Evolutionary conservation across 2,888 invertebrate genomes (phyloP), one percentile per base, ranked within the genome.

Genomic region (Ctena decussata): DNA sequence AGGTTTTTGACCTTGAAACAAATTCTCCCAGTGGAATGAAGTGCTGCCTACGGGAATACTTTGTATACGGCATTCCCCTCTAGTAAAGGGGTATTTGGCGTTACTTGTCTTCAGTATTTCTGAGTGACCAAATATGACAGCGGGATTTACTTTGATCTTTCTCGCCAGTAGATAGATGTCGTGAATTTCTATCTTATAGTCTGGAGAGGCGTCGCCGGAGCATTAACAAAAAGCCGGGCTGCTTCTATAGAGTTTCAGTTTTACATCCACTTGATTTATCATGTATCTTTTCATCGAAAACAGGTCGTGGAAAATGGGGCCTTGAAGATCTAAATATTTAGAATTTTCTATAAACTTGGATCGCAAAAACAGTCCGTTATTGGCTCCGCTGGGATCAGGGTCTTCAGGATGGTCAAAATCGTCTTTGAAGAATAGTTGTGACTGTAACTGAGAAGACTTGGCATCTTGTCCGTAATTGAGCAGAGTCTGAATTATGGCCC

Each of bases 91-190:
- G 24, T 72, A 72, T 21, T 72, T 72, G 2, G 72, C 72, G n/a
- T 72, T 72, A 1, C 30, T 46, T 1, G 41, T 8, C 44, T 78
- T 30, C 21, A 85, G 49, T 15, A 80, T 69, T 65, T 85, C 76
- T 11, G 82, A 76, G 15, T 82, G 84, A 32, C 78, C 87, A 32
- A 77, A 82, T 21, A 85, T 82, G n/a, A 87, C 80, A 1, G 79
- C 87, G 0, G 85, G 80, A 35, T 85, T 82, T 1, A 84, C 80
- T 41, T 82, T 77, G 24, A 85, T 27, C 81, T 82, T 81, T 32
- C 74, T 41, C 12, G 72, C 72, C 11, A 72, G 46, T 1, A 72
- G 30, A n/a, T 46, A 72, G 5, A 41, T 44, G 35, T 72, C 41
- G 1, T 41, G 11, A 12, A 72, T 18, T 15, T 72, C 75, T 6